Base-by-base conservation (phyloP, 2,797 vertebrate genomes). In the Scolopax bukidnonensis region DNA sequence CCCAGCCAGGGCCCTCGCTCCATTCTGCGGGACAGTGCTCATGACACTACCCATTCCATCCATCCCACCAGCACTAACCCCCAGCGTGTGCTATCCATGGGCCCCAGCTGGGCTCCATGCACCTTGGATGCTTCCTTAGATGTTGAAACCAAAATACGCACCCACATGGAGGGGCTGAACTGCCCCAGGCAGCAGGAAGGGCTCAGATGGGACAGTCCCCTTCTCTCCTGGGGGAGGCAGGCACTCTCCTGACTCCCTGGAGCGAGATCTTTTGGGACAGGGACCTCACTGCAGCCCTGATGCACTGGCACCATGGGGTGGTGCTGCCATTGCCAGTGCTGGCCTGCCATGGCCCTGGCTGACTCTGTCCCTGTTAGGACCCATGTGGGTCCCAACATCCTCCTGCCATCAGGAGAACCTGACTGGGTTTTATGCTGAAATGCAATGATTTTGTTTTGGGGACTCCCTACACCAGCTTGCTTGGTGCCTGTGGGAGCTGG, bases 21-120 rank as follows among this genome's bases (percentile, higher is more conserved):
- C 97, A 96, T 96, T 83, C 63, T 75, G 41, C 3, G 73, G 91
- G 87, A 86, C 1, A 0, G 68, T 85, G 94, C 96, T 96, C 92
- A 60, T 89, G 70, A 80, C 93, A 91, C 92, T 84, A 91, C 93
- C 81, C 53, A 67, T 94, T 80, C 91, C 92, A 80, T 69, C 91
- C 89, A 95, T 96, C 76, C 61, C 80, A 71, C 89, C 40, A 87
- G 71, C 85, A 82, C 95, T 91, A 47, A 94, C 81, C 71, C 81
- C 73, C 94, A 77, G 85, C 97, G 97, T 78, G 82, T 91, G 82
- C 86, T 76, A 82, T 84, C 86, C 90, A 3, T 3, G 83, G 47
- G 64, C 56, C 68, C 77, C 48, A 19, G 56, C 33, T 0, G 2
- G 40, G 40, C 83, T 84, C n/a, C 13, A 6, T 12, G 1, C 23